phyloP scores from a whole-genome alignment of 2,888 invertebrate genomes.

The Platynereis dumerilii region DNA sequence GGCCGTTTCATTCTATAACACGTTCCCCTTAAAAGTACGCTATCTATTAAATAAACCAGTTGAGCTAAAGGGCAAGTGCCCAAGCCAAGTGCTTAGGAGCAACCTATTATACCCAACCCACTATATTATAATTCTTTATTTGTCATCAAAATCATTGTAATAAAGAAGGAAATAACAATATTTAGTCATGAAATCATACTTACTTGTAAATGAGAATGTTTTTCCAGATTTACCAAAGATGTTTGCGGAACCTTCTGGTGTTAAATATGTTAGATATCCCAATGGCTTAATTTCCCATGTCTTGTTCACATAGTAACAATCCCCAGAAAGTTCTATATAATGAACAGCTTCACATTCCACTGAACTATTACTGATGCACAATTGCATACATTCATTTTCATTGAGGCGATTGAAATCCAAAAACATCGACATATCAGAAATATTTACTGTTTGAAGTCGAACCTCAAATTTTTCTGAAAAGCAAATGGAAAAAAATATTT shows the following conservation, averaged over 20 bases:
- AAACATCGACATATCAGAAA: neutral
- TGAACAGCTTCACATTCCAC: neutral
- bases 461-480: conserved; percentile 3
- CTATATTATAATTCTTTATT: no score
- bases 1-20: no score
- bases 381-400: neutral
- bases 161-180: no score
- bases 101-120: no score
- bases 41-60: no score
- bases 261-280: neutral
- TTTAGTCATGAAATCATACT: no score
- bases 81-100: no score
- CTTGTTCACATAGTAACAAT: neutral
- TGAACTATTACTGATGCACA: neutral
- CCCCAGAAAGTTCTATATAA: neutral
- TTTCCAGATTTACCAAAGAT: neutral
- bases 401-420: neutral
- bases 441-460: neutral
- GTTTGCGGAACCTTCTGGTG: neutral
- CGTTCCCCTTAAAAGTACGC: no score
- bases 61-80: no score
- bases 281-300: neutral
- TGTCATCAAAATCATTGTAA: no score
- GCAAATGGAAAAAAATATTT: neutral
- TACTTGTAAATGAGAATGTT: no score